Evolutionary conservation across 2,797 vertebrate species (phyloP), one percentile per base, ranked within the genome.

Genomic region (Alosa sapidissima): DNA sequence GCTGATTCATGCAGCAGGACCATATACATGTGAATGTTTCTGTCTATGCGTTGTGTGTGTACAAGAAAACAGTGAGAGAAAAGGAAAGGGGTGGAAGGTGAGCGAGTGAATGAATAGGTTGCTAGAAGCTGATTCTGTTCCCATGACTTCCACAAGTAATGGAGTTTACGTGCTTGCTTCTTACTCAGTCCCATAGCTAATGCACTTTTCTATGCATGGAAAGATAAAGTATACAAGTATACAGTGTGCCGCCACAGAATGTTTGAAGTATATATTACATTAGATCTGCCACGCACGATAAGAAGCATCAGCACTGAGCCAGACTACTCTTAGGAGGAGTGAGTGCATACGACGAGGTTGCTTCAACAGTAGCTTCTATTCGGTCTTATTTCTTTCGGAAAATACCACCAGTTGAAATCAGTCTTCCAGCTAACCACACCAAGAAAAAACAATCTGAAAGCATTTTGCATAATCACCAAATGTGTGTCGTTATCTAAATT

Each of bases 51-150:
- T 54, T 54, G 52, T 54, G 11, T 72, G 33, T 36, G 28, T 72
- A 19, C 68, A 72, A 41, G 13, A 41, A 41, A 72, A 41, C 33
- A 72, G 62, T 68, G 36, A 41, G 8, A 36, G 3, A 19, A 55
- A 55, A 72, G 6, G 72, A 47, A 3, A 21, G 9, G 41, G 36
- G 36, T 6, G 10, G 16, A 0, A 2, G 16, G n/a, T 4, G 72
- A 75, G n/a, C 60, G 58, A 5, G 14, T 7, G 5, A 45, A 75
- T 45, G 33, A 75, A 21, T 45, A 78, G 72, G 19, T 47, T 21
- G 72, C 72, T 21, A 78, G 72, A 78, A 19, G 16, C 72, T 78
- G 72, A 78, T 78, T 72, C 45, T 78, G 41, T 78, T 78, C 72
- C 36, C 72, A 78, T 78, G 72, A 78, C 72, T 19, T 78, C 16